Conservation (phyloP, 2,113 vertebrate genomes). For the Dipodomys ordii region DNA sequence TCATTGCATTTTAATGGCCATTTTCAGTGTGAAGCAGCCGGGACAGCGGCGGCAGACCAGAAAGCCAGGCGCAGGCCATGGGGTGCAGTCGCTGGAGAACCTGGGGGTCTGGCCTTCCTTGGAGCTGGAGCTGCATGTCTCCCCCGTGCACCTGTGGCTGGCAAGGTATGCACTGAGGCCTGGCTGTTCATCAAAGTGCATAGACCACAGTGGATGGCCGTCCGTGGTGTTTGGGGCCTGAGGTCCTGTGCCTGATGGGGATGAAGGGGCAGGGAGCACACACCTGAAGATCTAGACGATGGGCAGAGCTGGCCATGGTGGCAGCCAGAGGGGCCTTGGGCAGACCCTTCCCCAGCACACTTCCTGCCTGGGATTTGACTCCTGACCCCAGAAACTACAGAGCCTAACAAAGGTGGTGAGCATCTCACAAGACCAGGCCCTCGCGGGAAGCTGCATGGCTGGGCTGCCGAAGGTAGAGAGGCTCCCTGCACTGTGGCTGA, state of each 20-base stretch:
- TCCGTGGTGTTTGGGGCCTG: not conserved
- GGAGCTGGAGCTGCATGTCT: constrained; percentile 16
- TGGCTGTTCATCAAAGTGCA: constrained; percentile 70
- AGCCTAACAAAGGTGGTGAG: not conserved
- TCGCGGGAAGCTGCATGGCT: accelerated
- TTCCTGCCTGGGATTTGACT: not conserved
- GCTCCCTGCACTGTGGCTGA: accelerated
- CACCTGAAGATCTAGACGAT: not conserved
- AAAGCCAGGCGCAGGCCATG: not conserved
- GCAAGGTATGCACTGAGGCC: constrained; percentile 33
- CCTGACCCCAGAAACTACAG: not conserved
- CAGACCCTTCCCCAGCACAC: not conserved
- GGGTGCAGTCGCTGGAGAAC: not conserved
- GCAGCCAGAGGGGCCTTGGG: not conserved
- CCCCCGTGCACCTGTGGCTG: not conserved
- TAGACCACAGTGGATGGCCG: constrained; percentile 70
- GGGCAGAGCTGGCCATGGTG: not conserved
- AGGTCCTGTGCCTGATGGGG: constrained; percentile 67
- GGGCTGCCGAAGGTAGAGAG: accelerated
- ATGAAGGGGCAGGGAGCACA: not conserved
- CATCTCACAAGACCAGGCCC: not conserved
- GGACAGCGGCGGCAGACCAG: not conserved
- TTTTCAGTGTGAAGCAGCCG: constrained; percentile 23
- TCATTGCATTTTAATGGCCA: not conserved
- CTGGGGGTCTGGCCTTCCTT: constrained; percentile 40